Conservation (phyloP, 2,888 invertebrate species). For the Chrysomela aeneicollis region DNA sequence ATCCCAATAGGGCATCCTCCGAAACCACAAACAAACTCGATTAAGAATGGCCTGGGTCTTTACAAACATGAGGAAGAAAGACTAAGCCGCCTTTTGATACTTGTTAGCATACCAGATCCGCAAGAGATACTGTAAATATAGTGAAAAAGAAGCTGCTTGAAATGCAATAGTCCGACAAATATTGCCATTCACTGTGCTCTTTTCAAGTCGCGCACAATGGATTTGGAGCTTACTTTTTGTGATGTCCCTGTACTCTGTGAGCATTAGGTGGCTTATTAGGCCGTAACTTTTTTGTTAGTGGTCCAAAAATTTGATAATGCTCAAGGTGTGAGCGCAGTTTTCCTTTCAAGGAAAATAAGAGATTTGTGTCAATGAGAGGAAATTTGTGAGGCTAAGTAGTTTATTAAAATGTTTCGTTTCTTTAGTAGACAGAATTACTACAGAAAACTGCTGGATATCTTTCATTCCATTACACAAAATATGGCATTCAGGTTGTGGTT, state of each 20-base stretch:
- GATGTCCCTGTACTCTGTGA: conserved; percentile 39
- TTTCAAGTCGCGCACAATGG: conserved; percentile 56
- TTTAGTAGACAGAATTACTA: not conserved
- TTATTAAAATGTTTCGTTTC: not conserved
- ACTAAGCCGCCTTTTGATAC: conserved; percentile 55
- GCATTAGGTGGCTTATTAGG: conserved; percentile 51
- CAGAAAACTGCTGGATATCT: not conserved
- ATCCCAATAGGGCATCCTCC: conserved; percentile 52
- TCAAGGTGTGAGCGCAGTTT: conserved; percentile 29
- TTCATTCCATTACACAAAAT: not conserved
- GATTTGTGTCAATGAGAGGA: conserved; percentile 1
- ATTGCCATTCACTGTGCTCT: conserved; percentile 50
- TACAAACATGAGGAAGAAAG: conserved; percentile 42
- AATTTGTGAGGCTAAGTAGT: not conserved
- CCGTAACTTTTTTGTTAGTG: conserved; percentile 43
- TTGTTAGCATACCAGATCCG: conserved; percentile 54
- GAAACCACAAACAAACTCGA: conserved; percentile 54
- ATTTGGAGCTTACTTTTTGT: conserved; percentile 46
- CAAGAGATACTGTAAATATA: conserved; percentile 59
- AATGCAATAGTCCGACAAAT: conserved; percentile 56
- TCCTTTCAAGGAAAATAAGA: not conserved
- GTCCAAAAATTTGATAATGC: conserved; percentile 31
- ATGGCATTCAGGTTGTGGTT: not conserved
- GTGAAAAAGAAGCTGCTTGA: conserved; percentile 56
- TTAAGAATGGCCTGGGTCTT: conserved; percentile 45